Base-by-base conservation (phyloP, 2,888 invertebrate genomes). In the Tanypteryx hageni region DNA sequence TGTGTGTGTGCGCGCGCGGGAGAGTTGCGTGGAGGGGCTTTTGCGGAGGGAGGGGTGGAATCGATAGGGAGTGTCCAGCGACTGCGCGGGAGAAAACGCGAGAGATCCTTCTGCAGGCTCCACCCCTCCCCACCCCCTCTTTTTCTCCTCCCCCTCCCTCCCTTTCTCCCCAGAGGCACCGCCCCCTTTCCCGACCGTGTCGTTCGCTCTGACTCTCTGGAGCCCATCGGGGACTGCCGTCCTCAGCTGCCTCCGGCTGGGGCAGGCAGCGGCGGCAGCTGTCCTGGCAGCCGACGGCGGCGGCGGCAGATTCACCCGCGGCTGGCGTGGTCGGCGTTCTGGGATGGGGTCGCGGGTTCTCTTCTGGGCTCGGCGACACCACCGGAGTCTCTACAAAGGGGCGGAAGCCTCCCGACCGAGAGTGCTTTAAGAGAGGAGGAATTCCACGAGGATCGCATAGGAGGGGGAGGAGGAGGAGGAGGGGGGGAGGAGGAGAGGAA, bases 191-290 rank as follows among this genome's bases (percentile, higher is more conserved):
- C 31, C 82, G 31, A 31, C 31, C 8, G 14, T 4, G 27, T n/a
- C 56, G 18, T 84, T 84, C 83, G 83, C 57, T n/a, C 18, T 57
- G 56, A 44, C 82, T 82, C 82, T 68, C 68, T 18, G 64, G 14
- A 64, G 64, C 64, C 64, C 64, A 68, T n/a, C 68, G 68, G 68
- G 68, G 68, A 68, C 68, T 11, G 82, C 81, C 92, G 93, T 58
- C 92, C 93, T 61, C 89, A 91, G 58, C 93, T 92, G 92, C 93
- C 94, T 92, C 94, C 93, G 92, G 93, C 93, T 94, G 94, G 16
- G 94, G 94, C 82, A 94, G 94, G 93, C 94, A 94, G 86, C 94
- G 94, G 68, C 94, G 94, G 93, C 94, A 94, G 92, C 94, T 94
- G 93, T 93, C 92, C 93, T 93, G 93, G 93, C 83, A 14, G 31